Conservation (phyloP, 1,140 invertebrate genomes). For the Drosophila leontia region DNA sequence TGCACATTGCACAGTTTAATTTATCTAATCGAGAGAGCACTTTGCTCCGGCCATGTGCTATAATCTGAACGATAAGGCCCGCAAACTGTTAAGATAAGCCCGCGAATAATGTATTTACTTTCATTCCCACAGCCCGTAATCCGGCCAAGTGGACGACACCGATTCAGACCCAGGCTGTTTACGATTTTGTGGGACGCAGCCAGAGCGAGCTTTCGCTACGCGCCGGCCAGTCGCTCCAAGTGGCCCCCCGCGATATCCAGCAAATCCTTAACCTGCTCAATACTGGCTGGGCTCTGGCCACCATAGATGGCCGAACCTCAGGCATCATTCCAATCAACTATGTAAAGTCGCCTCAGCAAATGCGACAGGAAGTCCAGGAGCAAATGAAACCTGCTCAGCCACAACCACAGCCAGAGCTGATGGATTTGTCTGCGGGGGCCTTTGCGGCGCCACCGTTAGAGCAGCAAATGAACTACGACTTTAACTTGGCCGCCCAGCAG, state of each 20-base stretch:
- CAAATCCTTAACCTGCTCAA: slow-evolving; percentile 87
- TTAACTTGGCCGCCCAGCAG: slow-evolving; percentile 71
- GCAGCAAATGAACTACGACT: slow-evolving; percentile 67
- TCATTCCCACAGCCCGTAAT: slow-evolving; percentile 86
- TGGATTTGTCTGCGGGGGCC: slow-evolving; percentile 67
- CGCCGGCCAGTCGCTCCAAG: slow-evolving; percentile 90
- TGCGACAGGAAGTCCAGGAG: slow-evolving; percentile 62
- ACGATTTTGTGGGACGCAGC: slow-evolving; percentile 90
- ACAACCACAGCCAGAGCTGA: slow-evolving; percentile 61
- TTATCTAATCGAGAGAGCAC: slow-evolving; percentile 74
- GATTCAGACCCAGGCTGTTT: slow-evolving; percentile 90
- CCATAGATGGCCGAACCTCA: slow-evolving; percentile 88
- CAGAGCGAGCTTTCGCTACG: slow-evolving; percentile 92
- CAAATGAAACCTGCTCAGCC: slow-evolving; percentile 46
- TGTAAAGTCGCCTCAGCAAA: slow-evolving; percentile 86
- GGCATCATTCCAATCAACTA: slow-evolving; percentile 94
- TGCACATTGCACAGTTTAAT: slow-evolving; percentile 62
- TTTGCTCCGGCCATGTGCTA: slow-evolving; percentile 58
- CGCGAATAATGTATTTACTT: slow-evolving; percentile 29
- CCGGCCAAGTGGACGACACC: slow-evolving; percentile 89
- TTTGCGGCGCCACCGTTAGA: slow-evolving; percentile 66
- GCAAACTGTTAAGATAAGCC: slow-evolving; percentile 54
- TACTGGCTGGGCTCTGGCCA: slow-evolving; percentile 91
- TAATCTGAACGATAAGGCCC: slow-evolving; percentile 51
- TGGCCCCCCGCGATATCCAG: slow-evolving; percentile 94